Percentiles rank a stretch among this genome's conserved stretches.
Evolutionary conservation across 2,113 vertebrate species (phyloP).

Genomic region (Struthio camelus): DNA sequence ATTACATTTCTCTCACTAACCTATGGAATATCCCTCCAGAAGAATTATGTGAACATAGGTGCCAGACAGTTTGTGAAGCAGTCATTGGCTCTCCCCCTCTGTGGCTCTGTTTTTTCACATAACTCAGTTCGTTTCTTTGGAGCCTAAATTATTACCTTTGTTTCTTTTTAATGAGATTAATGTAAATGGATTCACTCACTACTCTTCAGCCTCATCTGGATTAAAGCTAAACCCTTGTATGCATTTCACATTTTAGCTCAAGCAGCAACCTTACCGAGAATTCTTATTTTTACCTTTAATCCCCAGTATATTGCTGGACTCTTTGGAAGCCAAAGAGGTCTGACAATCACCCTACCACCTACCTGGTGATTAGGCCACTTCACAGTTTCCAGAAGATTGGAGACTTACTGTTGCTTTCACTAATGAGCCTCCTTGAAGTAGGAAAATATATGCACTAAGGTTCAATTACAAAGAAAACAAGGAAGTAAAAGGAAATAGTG

Average conservation of each 20-base stretch:
- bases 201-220: neutral
- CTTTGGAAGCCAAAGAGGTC: neutral
- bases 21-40: neutral
- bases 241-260: neutral
- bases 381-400: neutral
- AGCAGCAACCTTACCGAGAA: neutral
- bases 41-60: neutral
- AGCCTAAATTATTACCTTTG: neutral
- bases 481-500: neutral
- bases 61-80: neutral
- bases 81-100: neutral
- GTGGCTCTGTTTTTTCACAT: neutral
- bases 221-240: neutral
- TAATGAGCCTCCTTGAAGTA: neutral
- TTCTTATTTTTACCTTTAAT: neutral
- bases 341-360: neutral
- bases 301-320: neutral
- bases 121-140: neutral
- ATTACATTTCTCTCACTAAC: neutral
- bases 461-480: neutral
- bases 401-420: neutral
- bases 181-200: fast-evolving
- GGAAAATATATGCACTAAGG: neutral
- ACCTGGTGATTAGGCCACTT: neutral
- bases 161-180: neutral